phyloP scores from a whole-genome alignment of 2,113 vertebrate genomes.

The Colius striatus region DNA sequence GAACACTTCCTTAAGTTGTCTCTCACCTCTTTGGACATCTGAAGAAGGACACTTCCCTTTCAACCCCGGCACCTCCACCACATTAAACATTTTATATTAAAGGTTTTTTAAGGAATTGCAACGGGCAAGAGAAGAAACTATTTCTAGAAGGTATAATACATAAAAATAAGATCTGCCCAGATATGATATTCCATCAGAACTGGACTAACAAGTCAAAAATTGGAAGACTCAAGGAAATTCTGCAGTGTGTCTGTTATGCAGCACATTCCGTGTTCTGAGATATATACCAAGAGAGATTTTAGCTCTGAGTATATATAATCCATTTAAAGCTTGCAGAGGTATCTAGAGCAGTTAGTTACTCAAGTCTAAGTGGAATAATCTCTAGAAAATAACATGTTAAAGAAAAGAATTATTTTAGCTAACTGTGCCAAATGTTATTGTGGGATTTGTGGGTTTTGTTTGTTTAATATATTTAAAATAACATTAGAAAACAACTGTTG shows the following conservation, averaged over 20 bases:
- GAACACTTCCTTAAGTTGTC: not conserved
- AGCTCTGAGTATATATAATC: not conserved
- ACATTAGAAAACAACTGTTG: fast-evolving
- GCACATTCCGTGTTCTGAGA: not conserved
- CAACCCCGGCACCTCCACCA: fast-evolving
- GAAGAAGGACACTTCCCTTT: not conserved
- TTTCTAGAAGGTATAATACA: not conserved
- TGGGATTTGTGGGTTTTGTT: not conserved
- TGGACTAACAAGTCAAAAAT: not conserved
- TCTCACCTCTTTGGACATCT: not conserved
- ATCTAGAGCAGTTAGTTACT: not conserved
- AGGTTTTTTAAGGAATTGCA: not conserved
- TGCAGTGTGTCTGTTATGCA: not conserved
- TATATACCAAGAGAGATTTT: not conserved
- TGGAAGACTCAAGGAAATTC: not conserved
- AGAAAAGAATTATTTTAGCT: not conserved
- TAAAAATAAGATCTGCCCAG: not conserved
- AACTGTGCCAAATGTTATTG: not conserved
- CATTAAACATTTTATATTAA: not conserved
- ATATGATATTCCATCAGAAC: not conserved
- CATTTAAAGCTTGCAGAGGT: not conserved
- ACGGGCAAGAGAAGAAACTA: not conserved
- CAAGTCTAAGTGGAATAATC: not conserved
- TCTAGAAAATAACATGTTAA: not conserved
- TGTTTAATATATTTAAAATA: not conserved